Base-by-base conservation (phyloP, 1,140 invertebrate species). In the Leptinotarsa lineolata region DNA sequence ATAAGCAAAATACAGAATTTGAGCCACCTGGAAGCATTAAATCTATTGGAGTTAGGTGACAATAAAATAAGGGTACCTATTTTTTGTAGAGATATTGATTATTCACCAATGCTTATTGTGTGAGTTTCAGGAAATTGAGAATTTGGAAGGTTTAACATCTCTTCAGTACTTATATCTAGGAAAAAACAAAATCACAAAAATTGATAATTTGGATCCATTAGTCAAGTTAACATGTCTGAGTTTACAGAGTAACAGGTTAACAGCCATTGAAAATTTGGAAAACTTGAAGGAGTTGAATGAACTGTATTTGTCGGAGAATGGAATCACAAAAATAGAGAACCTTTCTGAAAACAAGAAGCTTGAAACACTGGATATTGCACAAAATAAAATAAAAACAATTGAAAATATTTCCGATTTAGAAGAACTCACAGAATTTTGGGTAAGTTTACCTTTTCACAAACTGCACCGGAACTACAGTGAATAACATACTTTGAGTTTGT, bases 291-390 rank as follows among this genome's bases (percentile, higher is more conserved):
- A 94, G 45, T 85, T 99, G 70, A 91, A 94, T 63, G 93, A 99
- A 83, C 84, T 99, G 0, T 99, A 99, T 84, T 81, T 99, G 72
- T 97, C 96, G 20, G 94, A 98, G 84, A 99, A 99, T 89, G 96
- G 95, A 60, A 91, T 99, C 65, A 88, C 89, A 16, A 82, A 81
- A 4, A 93, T 95, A 70, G 92, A 95, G 83, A 91, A 92, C 75
- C 84, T 96, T 73, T 86, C 90, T 2, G 88, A 88, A 58, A 94
- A 93, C 81, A 83, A 85, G 2, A 88, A 91, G 68, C 80, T 99
- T 21, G 90, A 92, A 66, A 98, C 97, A 4, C 86, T 99, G 58
- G 97, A 99, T 87, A 83, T 99, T 75, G 94, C 96, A 1, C 88
- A 91, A 66, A 99, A 99, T 85, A 90, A 92, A 83, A 93, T 99